Evolutionary conservation across 2,888 invertebrate species (phyloP).

Genomic region (Pterobdella sp.): DNA sequence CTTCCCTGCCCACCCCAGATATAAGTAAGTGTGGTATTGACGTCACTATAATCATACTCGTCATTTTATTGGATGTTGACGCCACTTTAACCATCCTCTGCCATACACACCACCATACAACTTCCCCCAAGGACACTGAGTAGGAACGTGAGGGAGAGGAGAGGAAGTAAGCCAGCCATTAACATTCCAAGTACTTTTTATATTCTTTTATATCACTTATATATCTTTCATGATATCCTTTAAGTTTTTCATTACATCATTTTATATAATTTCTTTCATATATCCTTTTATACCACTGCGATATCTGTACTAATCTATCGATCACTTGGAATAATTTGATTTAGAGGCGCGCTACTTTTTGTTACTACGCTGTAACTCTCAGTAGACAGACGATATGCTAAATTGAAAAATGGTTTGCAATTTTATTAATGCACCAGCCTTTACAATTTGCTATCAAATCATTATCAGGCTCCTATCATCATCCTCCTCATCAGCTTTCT

Average conservation of each 20-base stretch:
- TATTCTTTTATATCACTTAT: not conserved
- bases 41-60: not conserved
- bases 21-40: conserved; percentile 58
- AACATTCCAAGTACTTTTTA: conserved; percentile 74
- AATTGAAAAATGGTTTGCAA: too few species aligned
- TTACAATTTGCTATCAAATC: too few species aligned
- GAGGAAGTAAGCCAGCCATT: conserved; percentile 90
- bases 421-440: too few species aligned
- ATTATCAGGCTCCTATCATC: too few species aligned
- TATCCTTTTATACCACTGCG: not conserved
- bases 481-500: too few species aligned
- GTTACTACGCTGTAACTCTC: too few species aligned
- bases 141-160: conserved; percentile 77
- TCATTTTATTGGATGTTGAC: not conserved
- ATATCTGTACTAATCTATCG: not conserved
- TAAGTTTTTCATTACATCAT: not conserved
- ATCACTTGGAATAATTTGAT: not conserved
- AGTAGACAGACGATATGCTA: too few species aligned
- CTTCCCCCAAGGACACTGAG: conserved; percentile 64
- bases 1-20: conserved; percentile 88
- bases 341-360: too few species aligned
- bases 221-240: too few species aligned
- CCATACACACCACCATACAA: not conserved
- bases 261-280: not conserved
- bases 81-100: not conserved